Base-by-base conservation (phyloP, 2,113 vertebrate species). In the Tenebrosternarchus preto region DNA sequence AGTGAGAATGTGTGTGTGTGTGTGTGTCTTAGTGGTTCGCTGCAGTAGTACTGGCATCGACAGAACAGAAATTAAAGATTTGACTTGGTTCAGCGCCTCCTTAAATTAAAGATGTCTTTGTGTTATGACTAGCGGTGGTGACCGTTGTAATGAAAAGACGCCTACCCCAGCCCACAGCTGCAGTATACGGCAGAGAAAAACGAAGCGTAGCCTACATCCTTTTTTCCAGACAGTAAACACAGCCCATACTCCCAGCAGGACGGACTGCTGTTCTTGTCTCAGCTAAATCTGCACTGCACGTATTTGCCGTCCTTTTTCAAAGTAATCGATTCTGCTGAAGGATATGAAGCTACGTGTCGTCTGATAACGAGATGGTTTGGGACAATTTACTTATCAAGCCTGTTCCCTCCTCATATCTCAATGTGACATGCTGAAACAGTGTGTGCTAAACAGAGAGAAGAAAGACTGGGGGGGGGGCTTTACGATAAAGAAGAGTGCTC, bases 61-160 rank as follows among this genome's bases (percentile, higher is more conserved):
- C 82, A 78, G 80, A 89, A 83, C 29, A 83, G 80, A 88, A 91
- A 91, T 91, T 83, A 91, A 90, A 88, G 86, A 87, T 91, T 88
- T 88, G 85, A 75, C 75, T 73, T 33, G 77, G 86, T 87, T 89
- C 82, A 81, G 77, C 88, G 89, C 82, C 74, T 89, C 82, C 83
- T 82, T 88, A 79, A 89, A 89, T 91, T 86, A 87, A 82, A 86
- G 78, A 86, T 73, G 73, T 85, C 72, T 79, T 78, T 85, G 85
- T 84, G 84, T 88, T 90, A 80, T 88, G 80, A 85, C 82, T 70
- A 83, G 80, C 66, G 25, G 78, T 53, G 31, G 5, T 33, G 67
- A 71, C 63, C 71, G 24, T 72, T 88, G 85, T 86, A 88, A 88
- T 88, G 86, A 84, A 89, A 92, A 86, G 63, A 85, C 77, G 5